Evolutionary conservation across 2,113 vertebrate genomes (phyloP), one percentile per base, ranked within the genome.

Genomic region (Ceyx margarethae): DNA sequence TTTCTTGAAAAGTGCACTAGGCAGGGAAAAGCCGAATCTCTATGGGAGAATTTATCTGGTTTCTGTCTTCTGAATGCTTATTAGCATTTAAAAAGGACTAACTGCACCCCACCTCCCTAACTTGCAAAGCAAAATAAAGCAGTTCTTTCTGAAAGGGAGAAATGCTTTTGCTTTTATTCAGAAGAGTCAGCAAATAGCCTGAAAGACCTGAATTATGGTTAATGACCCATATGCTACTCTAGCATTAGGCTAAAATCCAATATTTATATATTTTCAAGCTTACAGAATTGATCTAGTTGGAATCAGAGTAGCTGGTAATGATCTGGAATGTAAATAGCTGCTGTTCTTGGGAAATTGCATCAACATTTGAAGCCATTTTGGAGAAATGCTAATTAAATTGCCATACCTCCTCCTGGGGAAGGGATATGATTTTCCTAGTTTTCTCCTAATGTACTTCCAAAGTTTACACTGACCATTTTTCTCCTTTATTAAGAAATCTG

Each of bases 221-320:
- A 96, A 94, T 94, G 92, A 90, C 74, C 90, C 83, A 58, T 79
- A 61, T 58, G 53, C 46, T 89, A 93, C 80, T 60, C 81, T 40
- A 75, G 18, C 61, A 83, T 6, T 76, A 85, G 61, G 74, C 46
- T 72, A 79, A 91, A 89, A 75, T 90, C 88, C 86, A 88, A 20
- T 93, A 77, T 93, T 95, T 91, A 51, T 87, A 87, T 85, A 90
- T 94, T 93, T 89, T 64, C 3, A 13, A 88, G 60, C 23, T 54
- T 72, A 87, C 13, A 20, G 1, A 93, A 90, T 85, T 72, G 71
- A 71, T 89, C 42, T 61, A 77, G 35, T 29, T 35, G 62, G 77
- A 95, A 85, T 72, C 16, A 22, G 76, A 77, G 31, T 60, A 81
- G n/a, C 51, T 78, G 72, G 65, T 91, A 82, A 80, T 66, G 0